Evolutionary conservation across 2,888 invertebrate genomes (phyloP).

Genomic region (Lithophane socia): DNA sequence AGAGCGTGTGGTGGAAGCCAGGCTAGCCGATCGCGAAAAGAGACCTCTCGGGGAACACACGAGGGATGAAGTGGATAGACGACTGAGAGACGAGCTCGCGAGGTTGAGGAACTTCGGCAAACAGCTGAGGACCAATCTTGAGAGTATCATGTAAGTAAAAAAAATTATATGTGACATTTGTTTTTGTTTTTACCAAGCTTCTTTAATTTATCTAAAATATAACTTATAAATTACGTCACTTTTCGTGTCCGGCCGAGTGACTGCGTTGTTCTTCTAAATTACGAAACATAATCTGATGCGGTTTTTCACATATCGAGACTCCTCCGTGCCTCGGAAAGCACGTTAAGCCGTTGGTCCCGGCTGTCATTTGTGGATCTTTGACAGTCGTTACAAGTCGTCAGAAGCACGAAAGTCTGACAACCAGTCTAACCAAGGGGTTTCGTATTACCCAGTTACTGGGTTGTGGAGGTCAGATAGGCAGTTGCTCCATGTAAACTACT

Average conservation of each 20-base stretch:
- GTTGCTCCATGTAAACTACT: too few species aligned
- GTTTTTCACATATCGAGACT: too few species aligned
- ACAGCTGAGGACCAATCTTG: conserved; percentile 90
- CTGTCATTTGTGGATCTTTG: too few species aligned
- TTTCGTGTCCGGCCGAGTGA: not conserved
- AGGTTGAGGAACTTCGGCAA: conserved; percentile 90
- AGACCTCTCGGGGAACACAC: conserved; percentile 92
- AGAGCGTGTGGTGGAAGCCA: conserved; percentile 93
- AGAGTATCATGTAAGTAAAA: conserved; percentile 89
- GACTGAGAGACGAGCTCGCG: conserved; percentile 91
- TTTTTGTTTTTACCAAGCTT: not conserved
- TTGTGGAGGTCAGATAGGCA: too few species aligned
- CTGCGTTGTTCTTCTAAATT: not conserved
- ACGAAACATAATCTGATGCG: not conserved
- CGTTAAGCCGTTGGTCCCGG: too few species aligned
- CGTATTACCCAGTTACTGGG: too few species aligned
- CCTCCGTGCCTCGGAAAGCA: too few species aligned
- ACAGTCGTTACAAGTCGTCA: too few species aligned
- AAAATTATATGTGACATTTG: not conserved
- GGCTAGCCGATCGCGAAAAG: conserved; percentile 92
- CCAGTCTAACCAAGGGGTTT: too few species aligned
- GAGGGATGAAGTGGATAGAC: conserved; percentile 91
- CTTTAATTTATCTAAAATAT: too few species aligned
- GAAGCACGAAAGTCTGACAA: too few species aligned
- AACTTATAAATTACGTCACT: not conserved